Evolutionary conservation across 2,113 vertebrate species (phyloP), one percentile per base, ranked within the genome.

Genomic region (Amphiprion percula): DNA sequence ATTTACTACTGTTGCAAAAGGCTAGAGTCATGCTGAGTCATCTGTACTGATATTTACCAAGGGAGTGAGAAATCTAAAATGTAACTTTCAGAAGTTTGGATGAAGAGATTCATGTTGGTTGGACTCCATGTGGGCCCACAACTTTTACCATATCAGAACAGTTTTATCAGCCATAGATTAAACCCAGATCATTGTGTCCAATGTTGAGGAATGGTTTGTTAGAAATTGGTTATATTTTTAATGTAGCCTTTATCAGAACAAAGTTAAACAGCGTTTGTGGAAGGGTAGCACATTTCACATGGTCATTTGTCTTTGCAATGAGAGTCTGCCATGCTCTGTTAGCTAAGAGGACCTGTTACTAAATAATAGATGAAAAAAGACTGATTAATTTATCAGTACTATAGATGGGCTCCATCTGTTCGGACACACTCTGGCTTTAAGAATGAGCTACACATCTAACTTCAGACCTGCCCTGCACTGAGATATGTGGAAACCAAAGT

Each of bases 351-450:
- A 46, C 59, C 58, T 66, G 52, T 65, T 74, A 74, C 83, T 95
- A 80, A 95, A 95, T 94, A 95, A 95, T 95, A 75, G 46, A 95
- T 94, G 88, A 58, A 79, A 86, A 68, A 56, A 79, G 73, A 46
- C 87, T 95, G 88, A 94, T 91, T 95, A 91, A 95, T 95, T 95
- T 76, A 94, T 92, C 75, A 91, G 83, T 74, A 41, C 68, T 82
- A 79, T 87, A 72, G 89, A 88, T 89, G 82, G 78, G 55, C 37
- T 39, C 83, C 85, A 87, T 90, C 82, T 92, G 83, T 87, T 75
- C 61, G 65, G 69, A 46, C 62, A 44, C 67, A 59, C 10, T 6
- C 44, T 65, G 76, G 63, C 68, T 85, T 79, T 71, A 79, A 90
- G 69, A 89, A 80, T 68, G 62, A 54, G 33, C 12, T 30, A 7